Conservation (phyloP, 2,888 invertebrate genomes). For the Dioctria rufipes region DNA sequence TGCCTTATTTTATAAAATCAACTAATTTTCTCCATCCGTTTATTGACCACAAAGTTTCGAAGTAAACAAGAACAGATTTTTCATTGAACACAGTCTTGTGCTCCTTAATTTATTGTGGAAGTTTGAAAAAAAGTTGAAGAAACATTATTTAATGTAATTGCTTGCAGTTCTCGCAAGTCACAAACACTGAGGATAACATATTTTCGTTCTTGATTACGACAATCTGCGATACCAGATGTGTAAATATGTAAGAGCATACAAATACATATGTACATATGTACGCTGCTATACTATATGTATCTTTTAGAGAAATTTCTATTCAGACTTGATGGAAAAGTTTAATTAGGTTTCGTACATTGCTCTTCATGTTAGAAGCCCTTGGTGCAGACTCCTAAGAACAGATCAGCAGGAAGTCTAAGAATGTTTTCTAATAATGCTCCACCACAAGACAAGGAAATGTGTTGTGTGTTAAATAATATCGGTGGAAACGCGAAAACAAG, state of each 20-base stretch:
- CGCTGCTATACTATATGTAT: no score
- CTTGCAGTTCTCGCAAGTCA: neutral
- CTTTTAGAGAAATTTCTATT: no score
- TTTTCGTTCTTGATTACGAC: neutral
- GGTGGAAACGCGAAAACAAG: neutral
- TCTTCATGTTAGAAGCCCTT: neutral
- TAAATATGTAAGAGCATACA: neutral
- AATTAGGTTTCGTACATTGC: neutral
- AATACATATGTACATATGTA: no score
- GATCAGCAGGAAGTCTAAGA: neutral
- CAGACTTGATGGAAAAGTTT: neutral
- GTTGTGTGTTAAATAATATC: neutral
- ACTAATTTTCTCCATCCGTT: no score
- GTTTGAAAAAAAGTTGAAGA: neutral
- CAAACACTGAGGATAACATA: neutral
- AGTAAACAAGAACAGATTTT: neutral
- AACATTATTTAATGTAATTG: neutral
- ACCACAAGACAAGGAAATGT: neutral
- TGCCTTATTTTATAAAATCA: no score
- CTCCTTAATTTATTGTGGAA: neutral
- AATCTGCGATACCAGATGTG: neutral
- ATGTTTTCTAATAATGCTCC: neutral
- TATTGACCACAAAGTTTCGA: no score
- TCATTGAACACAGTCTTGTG: neutral
- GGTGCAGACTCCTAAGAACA: neutral